Evolutionary conservation across 2,113 vertebrate genomes (phyloP).

Genomic region (Gasterosteus nipponicus): DNA sequence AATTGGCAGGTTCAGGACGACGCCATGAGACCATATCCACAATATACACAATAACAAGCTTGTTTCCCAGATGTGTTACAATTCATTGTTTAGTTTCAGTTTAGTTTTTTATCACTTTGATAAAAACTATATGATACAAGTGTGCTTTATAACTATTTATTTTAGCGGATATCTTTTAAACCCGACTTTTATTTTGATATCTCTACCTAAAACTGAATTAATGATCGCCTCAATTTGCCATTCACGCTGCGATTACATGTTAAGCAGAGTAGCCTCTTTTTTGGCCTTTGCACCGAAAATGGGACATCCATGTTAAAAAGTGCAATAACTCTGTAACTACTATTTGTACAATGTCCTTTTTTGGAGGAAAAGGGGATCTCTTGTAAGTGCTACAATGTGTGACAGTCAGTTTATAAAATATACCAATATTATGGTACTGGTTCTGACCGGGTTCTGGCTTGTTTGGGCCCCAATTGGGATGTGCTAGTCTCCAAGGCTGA

Average conservation of each 20-base stretch:
- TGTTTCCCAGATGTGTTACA: conserved; percentile 43
- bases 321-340: too few relatives aligned
- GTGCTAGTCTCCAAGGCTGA: not conserved
- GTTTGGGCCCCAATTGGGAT: too few relatives aligned
- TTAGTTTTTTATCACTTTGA: not conserved
- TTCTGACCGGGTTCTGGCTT: too few relatives aligned
- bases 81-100: not conserved
- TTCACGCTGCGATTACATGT: too few relatives aligned
- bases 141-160: not conserved
- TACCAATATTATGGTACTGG: too few relatives aligned
- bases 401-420: too few relatives aligned
- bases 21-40: conserved; percentile 18
- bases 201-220: not conserved
- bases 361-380: too few relatives aligned
- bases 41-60: conserved; percentile 57
- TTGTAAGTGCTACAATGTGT: too few relatives aligned
- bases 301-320: too few relatives aligned
- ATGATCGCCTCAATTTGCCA: not conserved
- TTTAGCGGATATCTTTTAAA: not conserved
- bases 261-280: too few relatives aligned
- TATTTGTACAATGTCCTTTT: too few relatives aligned
- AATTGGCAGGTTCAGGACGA: conserved; percentile 61
- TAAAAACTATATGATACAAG: not conserved
- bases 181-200: not conserved
- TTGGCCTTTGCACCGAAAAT: too few relatives aligned